Base-by-base conservation (phyloP, 2,113 vertebrate genomes). In the Tinamus guttatus region DNA sequence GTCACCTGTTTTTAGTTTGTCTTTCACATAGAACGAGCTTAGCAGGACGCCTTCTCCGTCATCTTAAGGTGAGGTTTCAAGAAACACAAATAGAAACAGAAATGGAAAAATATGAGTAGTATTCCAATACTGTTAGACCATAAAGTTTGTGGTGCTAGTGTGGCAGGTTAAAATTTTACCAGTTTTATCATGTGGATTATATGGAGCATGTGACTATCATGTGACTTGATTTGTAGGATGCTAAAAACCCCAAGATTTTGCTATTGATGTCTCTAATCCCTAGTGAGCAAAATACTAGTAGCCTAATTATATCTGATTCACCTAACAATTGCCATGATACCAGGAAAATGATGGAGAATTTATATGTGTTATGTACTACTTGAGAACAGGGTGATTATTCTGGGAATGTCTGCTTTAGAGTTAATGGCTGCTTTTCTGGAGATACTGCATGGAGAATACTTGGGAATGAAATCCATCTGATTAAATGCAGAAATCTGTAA, bases 351-450 rank as follows among this genome's bases (percentile, higher is more conserved):
- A 45, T 59, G 40, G 64, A 45, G 17, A 82, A 45, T 47, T 34
- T 59, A 5, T 40, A 38, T 59, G 7, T 3, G 11, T 68, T 36
- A 43, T 80, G 9, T 47, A 18, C 5, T 82, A 21, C 40, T 49
- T 65, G 49, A 54, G 22, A 73, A 86, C 79, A 76, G 7, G 18
- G 20, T 58, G 22, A 54, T 52, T 70, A 7, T 59, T 43, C 54
- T 65, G 45, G 24, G 36, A 11, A 86, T 70, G 14, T 47, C n/a
- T 32, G 22, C 73, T 81, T 88, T 47, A 30, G 5, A 74, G 19
- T 43, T 86, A 70, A 89, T n/a, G 28, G 9, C 15, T 89, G 38
- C 34, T 93, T 94, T 90, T 78, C 56, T 92, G 45, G 38, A 92
- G 56, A 34, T 25, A 47, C 22, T 75, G 51, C 27, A 47, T 68